These are phyloP conservation scores for Brachionus plicatilis DNA, from an alignment of 1,140 invertebrate species.

Conservation along the genomic window DNA sequence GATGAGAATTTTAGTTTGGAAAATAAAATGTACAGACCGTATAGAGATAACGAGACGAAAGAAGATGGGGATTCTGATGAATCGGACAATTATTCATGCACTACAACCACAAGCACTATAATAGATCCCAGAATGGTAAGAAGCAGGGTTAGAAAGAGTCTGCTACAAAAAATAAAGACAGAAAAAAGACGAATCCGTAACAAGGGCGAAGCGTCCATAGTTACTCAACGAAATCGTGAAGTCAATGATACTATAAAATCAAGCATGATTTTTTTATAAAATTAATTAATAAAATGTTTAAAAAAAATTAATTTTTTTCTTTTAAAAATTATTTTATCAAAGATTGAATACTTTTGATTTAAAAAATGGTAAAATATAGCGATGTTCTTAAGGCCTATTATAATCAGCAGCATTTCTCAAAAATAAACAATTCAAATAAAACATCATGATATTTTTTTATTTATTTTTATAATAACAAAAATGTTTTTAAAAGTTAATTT, in stretches of 20 bases:
- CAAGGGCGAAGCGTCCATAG: background rate
- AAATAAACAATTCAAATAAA: too few species aligned
- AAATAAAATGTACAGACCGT: constrained; percentile 22
- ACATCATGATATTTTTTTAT: too few species aligned
- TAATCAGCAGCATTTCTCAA: too few species aligned
- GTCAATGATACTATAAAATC: constrained; percentile 26
- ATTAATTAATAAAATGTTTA: background rate
- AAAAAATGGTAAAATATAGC: too few species aligned
- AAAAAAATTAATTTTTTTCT: background rate
- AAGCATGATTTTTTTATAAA: constrained; percentile 38
- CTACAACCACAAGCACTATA: constrained; percentile 22
- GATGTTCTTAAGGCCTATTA: too few species aligned
- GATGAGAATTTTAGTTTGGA: background rate
- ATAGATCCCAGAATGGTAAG: constrained; percentile 19
- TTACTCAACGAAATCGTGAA: constrained; percentile 7
- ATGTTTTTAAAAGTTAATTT: too few species aligned
- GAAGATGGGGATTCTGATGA: background rate
- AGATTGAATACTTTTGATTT: too few species aligned
- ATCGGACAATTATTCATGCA: constrained; percentile 32
- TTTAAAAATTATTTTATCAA: too few species aligned
- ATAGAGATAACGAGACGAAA: background rate
- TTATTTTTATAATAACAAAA: too few species aligned
- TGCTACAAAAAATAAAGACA: background rate
- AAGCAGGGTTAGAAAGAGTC: background rate
- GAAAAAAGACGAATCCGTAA: constrained; percentile 11